Evolutionary conservation across 1,140 invertebrate genomes (phyloP).

Genomic region (Euura lappo): DNA sequence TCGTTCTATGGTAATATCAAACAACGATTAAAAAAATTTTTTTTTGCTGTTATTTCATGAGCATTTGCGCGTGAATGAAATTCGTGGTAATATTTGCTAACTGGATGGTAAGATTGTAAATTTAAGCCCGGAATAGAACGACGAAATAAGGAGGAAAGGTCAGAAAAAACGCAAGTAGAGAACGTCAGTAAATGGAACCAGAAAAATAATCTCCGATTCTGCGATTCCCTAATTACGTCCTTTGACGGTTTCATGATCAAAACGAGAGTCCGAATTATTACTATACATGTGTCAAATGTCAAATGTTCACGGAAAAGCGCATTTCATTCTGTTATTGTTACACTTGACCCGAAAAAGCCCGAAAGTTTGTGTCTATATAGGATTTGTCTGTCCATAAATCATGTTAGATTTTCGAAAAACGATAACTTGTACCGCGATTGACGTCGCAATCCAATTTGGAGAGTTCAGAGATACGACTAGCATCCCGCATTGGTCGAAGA

Average conservation of each 20-base stretch:
- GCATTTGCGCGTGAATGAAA: neutral
- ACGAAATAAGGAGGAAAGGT: neutral
- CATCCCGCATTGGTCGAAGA: conserved; percentile 30
- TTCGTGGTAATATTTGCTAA: neutral
- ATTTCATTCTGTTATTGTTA: too few relatives aligned
- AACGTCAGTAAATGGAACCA: neutral
- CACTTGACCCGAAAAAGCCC: too few relatives aligned
- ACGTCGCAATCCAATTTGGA: conserved; percentile 39
- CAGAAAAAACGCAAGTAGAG: neutral
- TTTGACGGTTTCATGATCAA: neutral
- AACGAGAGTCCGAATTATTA: neutral
- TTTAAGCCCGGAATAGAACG: neutral
- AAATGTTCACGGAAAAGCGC: too few relatives aligned
- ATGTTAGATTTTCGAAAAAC: conserved; percentile 36
- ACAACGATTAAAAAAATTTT: neutral
- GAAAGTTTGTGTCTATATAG: too few relatives aligned
- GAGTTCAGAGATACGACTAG: conserved; percentile 3
- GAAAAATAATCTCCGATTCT: neutral
- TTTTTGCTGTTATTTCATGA: neutral
- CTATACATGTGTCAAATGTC: neutral
- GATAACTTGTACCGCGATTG: conserved; percentile 43
- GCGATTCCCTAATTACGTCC: neutral
- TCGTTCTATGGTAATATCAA: neutral
- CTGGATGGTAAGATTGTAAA: neutral
- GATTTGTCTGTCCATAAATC: conserved; percentile 31